Conservation (phyloP, 2,113 vertebrate species). For the Misgurnus anguillicaudatus region DNA sequence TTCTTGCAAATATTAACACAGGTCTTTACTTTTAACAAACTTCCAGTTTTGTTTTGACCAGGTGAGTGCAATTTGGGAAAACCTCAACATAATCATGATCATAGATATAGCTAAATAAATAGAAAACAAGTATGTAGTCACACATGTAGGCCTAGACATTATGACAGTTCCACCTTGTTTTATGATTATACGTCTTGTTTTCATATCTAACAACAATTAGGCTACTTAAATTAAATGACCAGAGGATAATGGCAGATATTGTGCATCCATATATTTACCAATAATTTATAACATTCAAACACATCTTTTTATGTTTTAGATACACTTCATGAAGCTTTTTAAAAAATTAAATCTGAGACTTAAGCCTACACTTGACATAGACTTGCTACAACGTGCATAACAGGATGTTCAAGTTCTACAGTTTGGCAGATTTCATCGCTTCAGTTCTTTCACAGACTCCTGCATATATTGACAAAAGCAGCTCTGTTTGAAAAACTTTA, state of each 20-base stretch:
- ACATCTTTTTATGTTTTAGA: no score
- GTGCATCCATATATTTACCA: no score
- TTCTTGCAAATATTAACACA: slow-evolving; percentile 30
- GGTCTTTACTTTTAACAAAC: slow-evolving; percentile 26
- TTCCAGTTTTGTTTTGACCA: slow-evolving; percentile 28
- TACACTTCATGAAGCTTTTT: no score
- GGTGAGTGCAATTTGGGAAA: slow-evolving; percentile 8
- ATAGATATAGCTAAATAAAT: background rate
- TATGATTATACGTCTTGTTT: no score
- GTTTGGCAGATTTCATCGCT: slow-evolving; percentile 25
- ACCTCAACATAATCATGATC: slow-evolving; percentile 13
- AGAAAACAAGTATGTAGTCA: slow-evolving; percentile 11
- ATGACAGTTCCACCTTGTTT: background rate
- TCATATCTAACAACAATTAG: no score
- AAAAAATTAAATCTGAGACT: background rate
- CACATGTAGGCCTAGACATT: background rate
- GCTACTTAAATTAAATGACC: no score
- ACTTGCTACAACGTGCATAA: background rate
- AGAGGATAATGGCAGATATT: no score
- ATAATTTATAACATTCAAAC: no score
- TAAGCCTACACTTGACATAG: background rate
- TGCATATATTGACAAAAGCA: slow-evolving; percentile 51
- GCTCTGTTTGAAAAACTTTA: slow-evolving; percentile 44
- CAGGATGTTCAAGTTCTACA: background rate
- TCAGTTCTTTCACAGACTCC: slow-evolving; percentile 40